These are phyloP conservation scores for Tretioscincus oriximinensis DNA, from an alignment of 2,113 vertebrate species.

Conservation along the genomic window DNA sequence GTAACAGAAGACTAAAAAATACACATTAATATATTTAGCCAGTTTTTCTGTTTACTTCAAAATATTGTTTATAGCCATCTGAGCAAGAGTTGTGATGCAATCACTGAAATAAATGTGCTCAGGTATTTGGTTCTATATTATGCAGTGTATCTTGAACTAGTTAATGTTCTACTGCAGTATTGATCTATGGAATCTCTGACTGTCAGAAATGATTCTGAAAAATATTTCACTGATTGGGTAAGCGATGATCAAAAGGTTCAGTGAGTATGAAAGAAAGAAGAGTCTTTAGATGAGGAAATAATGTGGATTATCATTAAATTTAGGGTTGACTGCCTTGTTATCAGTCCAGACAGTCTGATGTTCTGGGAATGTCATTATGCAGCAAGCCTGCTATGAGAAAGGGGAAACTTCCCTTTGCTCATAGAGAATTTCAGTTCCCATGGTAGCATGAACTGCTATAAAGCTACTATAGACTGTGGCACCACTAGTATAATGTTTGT, in stretches of 20 bases:
- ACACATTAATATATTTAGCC: no score
- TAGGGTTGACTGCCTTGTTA: slow-evolving; percentile 29
- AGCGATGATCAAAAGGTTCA: slow-evolving; percentile 19
- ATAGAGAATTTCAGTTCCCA: slow-evolving; percentile 51
- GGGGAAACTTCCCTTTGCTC: slow-evolving; percentile 18
- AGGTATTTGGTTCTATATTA: background rate
- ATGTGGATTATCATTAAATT: slow-evolving; percentile 16
- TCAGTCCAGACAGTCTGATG: slow-evolving; percentile 35
- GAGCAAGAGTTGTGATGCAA: background rate
- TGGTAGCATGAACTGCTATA: slow-evolving; percentile 50
- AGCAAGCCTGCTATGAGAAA: slow-evolving; percentile 33
- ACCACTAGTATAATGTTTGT: slow-evolving; percentile 50
- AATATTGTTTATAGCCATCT: background rate
- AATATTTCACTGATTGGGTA: background rate
- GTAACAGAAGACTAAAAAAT: no score
- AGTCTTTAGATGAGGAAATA: background rate
- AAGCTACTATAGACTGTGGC: slow-evolving; percentile 40
- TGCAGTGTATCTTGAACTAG: background rate
- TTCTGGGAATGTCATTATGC: background rate
- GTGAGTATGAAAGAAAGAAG: slow-evolving; percentile 1
- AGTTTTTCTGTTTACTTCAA: no score
- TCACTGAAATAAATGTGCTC: background rate
- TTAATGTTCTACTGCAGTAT: background rate
- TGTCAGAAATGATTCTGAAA: background rate
- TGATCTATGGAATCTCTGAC: background rate